phyloP scores from a whole-genome alignment of 2,113 vertebrate species.

The Apteryx mantelli region DNA sequence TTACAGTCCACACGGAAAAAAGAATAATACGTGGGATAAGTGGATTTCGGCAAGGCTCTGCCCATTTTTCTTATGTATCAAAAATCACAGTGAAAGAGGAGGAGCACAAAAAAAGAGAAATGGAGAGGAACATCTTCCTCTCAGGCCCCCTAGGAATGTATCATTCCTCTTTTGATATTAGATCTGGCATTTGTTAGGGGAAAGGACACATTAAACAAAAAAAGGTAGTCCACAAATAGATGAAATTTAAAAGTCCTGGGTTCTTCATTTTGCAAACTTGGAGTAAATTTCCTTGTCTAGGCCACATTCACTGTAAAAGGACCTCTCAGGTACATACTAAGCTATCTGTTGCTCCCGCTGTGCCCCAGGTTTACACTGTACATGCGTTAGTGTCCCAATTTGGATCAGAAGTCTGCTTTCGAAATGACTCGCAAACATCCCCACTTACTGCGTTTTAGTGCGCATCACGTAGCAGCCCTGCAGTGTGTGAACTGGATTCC shows the following conservation, averaged over 20 bases:
- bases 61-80: background rate
- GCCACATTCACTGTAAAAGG: background rate
- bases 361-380: background rate
- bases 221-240: background rate
- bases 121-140: background rate
- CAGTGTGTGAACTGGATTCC: background rate
- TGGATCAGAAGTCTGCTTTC: background rate
- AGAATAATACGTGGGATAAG: background rate
- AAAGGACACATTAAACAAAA: background rate
- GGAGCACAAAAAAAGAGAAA: background rate
- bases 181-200: background rate
- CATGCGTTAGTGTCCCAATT: background rate
- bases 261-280: background rate
- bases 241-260: background rate
- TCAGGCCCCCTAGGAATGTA: background rate
- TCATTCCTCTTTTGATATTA: background rate
- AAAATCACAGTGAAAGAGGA: background rate
- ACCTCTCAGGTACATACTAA: background rate
- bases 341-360: background rate
- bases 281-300: background rate
- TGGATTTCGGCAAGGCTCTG: background rate
- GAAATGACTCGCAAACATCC: background rate
- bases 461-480: accelerated
- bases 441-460: background rate
- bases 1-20: background rate